Evolutionary conservation across 2,797 vertebrate genomes (phyloP).

Genomic region (Muscicapa striata): DNA sequence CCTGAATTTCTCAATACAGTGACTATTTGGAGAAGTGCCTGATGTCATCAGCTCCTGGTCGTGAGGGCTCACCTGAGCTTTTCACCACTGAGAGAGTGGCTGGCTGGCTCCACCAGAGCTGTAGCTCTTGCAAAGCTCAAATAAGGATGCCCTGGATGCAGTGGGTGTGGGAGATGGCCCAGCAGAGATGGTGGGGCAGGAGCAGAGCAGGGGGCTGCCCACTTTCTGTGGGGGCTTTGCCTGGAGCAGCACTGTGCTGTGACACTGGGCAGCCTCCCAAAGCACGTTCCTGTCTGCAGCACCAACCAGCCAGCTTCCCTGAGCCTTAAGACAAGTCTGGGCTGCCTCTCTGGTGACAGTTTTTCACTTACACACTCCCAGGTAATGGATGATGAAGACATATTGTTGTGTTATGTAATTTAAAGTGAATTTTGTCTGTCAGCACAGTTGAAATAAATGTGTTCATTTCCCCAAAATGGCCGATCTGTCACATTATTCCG

Average conservation of each 20-base stretch:
- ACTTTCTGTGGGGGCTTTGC: rapidly evolving
- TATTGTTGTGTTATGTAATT: constrained; percentile 1
- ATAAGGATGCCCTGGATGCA: neutral
- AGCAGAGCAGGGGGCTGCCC: neutral
- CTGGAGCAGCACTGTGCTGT: rapidly evolving
- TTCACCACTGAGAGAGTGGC: neutral
- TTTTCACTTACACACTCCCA: neutral
- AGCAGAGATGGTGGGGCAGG: neutral
- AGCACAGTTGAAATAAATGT: constrained; percentile 6
- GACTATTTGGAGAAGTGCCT: neutral
- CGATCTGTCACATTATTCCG: neutral
- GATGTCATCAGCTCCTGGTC: neutral
- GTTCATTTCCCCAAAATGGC: constrained; percentile 18
- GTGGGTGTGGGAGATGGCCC: rapidly evolving
- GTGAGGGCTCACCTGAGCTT: neutral
- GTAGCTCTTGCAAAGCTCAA: too few species aligned
- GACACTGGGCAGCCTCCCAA: neutral
- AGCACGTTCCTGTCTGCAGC: rapidly evolving
- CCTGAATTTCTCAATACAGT: neutral
- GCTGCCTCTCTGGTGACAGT: neutral
- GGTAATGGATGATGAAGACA: constrained; percentile 49
- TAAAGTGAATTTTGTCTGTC: constrained; percentile 30
- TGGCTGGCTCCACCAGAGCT: neutral
- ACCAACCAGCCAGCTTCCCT: neutral
- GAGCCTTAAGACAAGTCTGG: neutral